A percentile compares a stretch with the other conserved stretches of the same genome.
Conservation (phyloP, 2,113 vertebrate genomes). For the Oceanodroma tethys region DNA sequence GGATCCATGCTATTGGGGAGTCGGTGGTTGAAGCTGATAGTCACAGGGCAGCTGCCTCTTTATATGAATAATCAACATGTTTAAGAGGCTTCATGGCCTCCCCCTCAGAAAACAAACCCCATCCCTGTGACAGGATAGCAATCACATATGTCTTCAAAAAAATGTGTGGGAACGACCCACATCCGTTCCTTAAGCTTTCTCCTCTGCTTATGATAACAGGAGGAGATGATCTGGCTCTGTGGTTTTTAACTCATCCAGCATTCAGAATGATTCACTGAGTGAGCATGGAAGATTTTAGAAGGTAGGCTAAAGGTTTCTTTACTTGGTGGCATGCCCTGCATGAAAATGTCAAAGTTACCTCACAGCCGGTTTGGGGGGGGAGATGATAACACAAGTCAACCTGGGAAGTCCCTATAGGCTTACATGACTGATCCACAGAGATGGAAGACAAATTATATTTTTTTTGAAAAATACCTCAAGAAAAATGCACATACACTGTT, state of each 20-base stretch:
- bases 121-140: background rate
- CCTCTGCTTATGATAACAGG: background rate
- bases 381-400: background rate
- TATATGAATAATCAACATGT: background rate
- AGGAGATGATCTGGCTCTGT: background rate
- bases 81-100: background rate
- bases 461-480: background rate
- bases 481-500: background rate
- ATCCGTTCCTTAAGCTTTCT: background rate
- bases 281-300: background rate
- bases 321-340: background rate
- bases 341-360: background rate
- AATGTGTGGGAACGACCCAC: background rate
- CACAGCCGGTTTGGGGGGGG: fast-evolving
- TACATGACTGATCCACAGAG: background rate
- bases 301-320: background rate
- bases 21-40: background rate
- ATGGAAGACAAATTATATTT: background rate
- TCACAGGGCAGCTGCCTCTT: background rate
- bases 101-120: background rate
- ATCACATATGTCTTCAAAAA: background rate
- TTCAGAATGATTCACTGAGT: background rate
- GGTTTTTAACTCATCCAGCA: background rate
- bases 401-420: background rate
- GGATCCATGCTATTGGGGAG: fast-evolving